A percentile compares a stretch with the other conserved stretches of the same genome.
These are phyloP conservation scores for Ormyrus rosae DNA, from an alignment of 2,888 invertebrate genomes.

Conservation along the genomic window DNA sequence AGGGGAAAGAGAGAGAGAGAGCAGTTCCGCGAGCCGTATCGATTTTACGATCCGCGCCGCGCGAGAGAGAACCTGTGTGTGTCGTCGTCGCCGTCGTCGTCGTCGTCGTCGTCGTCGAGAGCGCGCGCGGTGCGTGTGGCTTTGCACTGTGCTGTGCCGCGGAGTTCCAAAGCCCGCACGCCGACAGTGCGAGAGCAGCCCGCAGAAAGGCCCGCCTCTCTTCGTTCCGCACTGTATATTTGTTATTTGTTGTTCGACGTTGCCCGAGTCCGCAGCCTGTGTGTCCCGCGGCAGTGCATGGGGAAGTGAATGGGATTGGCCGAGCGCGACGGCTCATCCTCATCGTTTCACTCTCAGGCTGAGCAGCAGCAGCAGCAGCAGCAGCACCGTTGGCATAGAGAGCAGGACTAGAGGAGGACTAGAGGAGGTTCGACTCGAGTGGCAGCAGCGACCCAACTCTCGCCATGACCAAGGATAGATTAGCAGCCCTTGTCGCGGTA, in stretches of 20 bases:
- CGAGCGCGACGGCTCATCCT: slow-evolving; percentile 41
- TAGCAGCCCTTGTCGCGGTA: slow-evolving; percentile 96
- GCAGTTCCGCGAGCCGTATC: slow-evolving; percentile 82
- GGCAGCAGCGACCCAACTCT: slow-evolving; percentile 62
- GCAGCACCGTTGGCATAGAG: not conserved
- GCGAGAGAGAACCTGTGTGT: slow-evolving; percentile 67
- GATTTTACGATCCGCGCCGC: slow-evolving; percentile 83
- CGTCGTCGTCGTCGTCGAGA: slow-evolving; percentile 3
- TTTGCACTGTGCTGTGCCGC: slow-evolving; percentile 66
- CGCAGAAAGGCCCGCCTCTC: too few relatives aligned
- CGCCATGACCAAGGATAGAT: slow-evolving; percentile 96
- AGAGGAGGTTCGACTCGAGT: slow-evolving; percentile 1
- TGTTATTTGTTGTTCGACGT: too few relatives aligned
- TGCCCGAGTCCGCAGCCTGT: too few relatives aligned
- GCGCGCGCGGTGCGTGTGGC: not conserved
- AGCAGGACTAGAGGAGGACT: slow-evolving; percentile 12
- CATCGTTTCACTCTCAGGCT: slow-evolving; percentile 3
- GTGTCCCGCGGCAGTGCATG: too few relatives aligned
- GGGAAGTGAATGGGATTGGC: slow-evolving; percentile 83
- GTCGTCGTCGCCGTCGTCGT: slow-evolving; percentile 22
- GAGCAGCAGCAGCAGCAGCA: slow-evolving; percentile 9
- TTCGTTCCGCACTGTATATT: too few relatives aligned
- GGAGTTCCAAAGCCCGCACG: too few relatives aligned
- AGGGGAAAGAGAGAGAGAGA: slow-evolving; percentile 74
- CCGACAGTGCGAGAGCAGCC: too few relatives aligned